Percentiles rank a stretch among this genome's conserved stretches.
phyloP scores from a whole-genome alignment of 2,797 vertebrate species.

The Leucoraja ocellata region DNA sequence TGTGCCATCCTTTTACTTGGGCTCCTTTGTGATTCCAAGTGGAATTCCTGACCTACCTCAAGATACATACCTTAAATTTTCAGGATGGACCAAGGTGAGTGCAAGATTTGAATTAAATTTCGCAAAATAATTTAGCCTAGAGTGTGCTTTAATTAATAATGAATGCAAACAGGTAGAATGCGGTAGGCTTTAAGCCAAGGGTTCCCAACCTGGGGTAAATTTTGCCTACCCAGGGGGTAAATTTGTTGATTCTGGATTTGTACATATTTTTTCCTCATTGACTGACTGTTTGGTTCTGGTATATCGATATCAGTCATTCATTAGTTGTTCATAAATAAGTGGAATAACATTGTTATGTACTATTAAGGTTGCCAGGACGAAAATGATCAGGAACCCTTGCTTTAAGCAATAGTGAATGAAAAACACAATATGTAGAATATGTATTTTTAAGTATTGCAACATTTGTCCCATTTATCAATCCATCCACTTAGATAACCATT shows the following conservation, averaged over 20 bases:
- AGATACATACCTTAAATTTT: conserved; percentile 81
- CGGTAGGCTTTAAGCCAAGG: background rate
- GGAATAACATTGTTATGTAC: too few species aligned
- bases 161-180: background rate
- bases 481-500: background rate
- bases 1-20: conserved; percentile 72
- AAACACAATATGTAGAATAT: background rate
- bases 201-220: too few species aligned
- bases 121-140: background rate
- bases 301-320: too few species aligned
- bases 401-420: background rate
- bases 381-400: too few species aligned
- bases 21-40: conserved; percentile 71
- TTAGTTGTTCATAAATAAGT: too few species aligned
- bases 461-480: background rate
- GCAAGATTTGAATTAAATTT: background rate
- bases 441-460: background rate
- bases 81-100: conserved; percentile 81
- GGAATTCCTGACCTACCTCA: conserved; percentile 83
- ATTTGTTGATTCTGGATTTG: too few species aligned
- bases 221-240: too few species aligned
- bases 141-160: background rate
- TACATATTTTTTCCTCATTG: too few species aligned
- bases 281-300: too few species aligned
- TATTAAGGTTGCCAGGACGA: too few species aligned